Base-by-base conservation (phyloP, 2,113 vertebrate genomes). In the Sclerurus mexicanus region DNA sequence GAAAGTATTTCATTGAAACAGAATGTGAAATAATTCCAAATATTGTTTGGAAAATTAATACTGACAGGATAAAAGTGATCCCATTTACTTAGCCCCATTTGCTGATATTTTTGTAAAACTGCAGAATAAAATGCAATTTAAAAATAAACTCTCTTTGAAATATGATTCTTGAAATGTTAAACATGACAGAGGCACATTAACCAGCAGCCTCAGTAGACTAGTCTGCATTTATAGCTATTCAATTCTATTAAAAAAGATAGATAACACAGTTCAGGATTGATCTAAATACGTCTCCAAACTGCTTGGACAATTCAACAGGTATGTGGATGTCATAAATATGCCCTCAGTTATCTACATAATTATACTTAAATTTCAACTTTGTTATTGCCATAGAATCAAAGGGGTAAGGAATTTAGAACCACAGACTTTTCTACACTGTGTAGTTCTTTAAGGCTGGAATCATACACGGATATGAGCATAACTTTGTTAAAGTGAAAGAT, bases 61-160 rank as follows among this genome's bases (percentile, higher is more conserved):
- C 53, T 85, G 90, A 88, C 64, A 91, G 63, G 72, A 83, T 90
- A 89, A 93, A 92, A 92, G 37, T 73, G 81, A 85, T 74, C 33
- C 22, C 50, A 92, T 87, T 95, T 69, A 96, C 58, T 94, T 85
- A 86, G 40, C 35, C 42, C 42, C 10, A 81, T 95, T 96, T 92
- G 30, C 18, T 25, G 33, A 68, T 85, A 69, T 78, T 72, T 80
- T 87, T 46, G 72, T 89, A 39, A 94, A 95, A 95, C 52, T 42
- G 53, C 23, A 93, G 60, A 82, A 28, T 95, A 66, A 95, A 96
- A 93, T 20, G 12, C 59, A 96, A 93, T 95, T 92, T 94, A 68
- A 92, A 95, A 95, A 89, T 75, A 91, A 94, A 93, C 55, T 83
- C 35, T 49, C 83, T 94, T 90, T 92, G 91, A 96, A 96, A 89